A percentile compares a stretch with the other conserved stretches of the same genome.
Evolutionary conservation across 30 jellyfish, hydroid and myxozoan genomes (phyloP).

Genomic region (Cassiopea andromeda): DNA sequence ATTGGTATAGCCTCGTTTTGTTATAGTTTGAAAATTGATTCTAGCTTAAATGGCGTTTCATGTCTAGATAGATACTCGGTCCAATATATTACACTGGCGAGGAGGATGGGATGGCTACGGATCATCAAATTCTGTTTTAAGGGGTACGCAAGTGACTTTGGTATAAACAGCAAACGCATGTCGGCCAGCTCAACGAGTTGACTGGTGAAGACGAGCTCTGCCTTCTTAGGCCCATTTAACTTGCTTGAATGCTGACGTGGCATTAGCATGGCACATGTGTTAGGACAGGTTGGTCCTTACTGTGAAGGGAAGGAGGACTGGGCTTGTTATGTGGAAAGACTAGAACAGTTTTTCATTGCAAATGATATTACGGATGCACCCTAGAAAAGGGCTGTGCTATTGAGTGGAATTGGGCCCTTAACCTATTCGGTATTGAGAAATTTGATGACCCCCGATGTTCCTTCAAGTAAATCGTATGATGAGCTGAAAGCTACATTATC

Average conservation of each 20-base stretch:
- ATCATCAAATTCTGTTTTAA: constrained; percentile 31
- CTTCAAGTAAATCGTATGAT: constrained; percentile 35
- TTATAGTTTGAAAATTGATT: background rate
- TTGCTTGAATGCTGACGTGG: constrained; percentile 37
- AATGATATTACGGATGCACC: constrained; percentile 40
- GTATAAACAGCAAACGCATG: background rate
- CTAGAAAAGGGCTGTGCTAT: constrained; percentile 25
- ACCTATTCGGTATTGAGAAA: constrained; percentile 18
- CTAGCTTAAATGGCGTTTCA: background rate
- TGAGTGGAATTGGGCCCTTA: constrained; percentile 37
- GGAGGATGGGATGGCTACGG: constrained; percentile 20
- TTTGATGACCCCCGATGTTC: constrained; percentile 48
- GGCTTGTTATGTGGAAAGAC: constrained; percentile 56
- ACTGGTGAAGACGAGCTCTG: constrained; percentile 47
- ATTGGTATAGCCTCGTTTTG: constrained; percentile 33
- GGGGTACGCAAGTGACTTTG: background rate
- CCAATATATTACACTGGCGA: constrained; percentile 36
- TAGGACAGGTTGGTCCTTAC: constrained; percentile 40
- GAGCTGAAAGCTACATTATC: constrained; percentile 12
- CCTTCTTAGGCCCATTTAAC: constrained; percentile 32
- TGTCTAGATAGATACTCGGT: background rate
- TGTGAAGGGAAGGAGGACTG: constrained; percentile 41
- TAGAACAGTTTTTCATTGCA: constrained; percentile 51
- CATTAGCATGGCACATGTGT: constrained; percentile 2
- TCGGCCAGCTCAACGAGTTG: constrained; percentile 36